Base-by-base conservation (phyloP, 2,888 invertebrate genomes). In the Cryptocephalus moraei region DNA sequence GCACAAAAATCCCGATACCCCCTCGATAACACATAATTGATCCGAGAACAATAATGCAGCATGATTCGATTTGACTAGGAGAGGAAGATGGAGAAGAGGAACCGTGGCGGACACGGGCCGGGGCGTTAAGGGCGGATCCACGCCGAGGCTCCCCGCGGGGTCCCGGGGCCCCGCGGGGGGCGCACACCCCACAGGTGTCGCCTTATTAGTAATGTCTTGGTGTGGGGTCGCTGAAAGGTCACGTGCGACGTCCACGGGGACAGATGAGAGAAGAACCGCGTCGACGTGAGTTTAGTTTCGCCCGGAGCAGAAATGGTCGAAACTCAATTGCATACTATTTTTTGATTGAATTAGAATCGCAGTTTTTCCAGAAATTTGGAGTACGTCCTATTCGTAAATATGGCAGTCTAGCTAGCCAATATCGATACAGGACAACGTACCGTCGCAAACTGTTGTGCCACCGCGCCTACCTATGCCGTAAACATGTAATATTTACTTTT, bases 61-160 rank as follows among this genome's bases (percentile, higher is more conserved):
- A 22, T 47, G 39, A 43, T 55, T 51, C 51, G 51, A 55, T 53
- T 51, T 48, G 44, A 45, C 42, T 31, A 14, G 40, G 40, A 39
- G 22, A 22, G 22, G 22, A 22, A 22, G 22, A 22, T 22, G 22
- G 22, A 22, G 22, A 22, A 50, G 49, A 41, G 46, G 49, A 44
- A 41, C 53, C 50, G 32, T 49, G 36, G 40, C 49, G 50, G 58
- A 57, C 58, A 57, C 57, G 57, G 55, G 51, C 55, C 52, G 43
- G 56, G 59, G 62, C 60, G 61, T 60, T 22, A 22, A 50, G 49
- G 62, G 60, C 54, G 50, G 54, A 59, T 41, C 65, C 62, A 6
- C 53, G 61, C 57, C 55, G 62, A 43, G 58, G 50, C 48, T 53
- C 55, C 53, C 53, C 59, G 52, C 48, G 53, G 50, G 48, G 54